phyloP scores from a whole-genome alignment of 2,797 vertebrate genomes.

The Sebastolobus alascanus region DNA sequence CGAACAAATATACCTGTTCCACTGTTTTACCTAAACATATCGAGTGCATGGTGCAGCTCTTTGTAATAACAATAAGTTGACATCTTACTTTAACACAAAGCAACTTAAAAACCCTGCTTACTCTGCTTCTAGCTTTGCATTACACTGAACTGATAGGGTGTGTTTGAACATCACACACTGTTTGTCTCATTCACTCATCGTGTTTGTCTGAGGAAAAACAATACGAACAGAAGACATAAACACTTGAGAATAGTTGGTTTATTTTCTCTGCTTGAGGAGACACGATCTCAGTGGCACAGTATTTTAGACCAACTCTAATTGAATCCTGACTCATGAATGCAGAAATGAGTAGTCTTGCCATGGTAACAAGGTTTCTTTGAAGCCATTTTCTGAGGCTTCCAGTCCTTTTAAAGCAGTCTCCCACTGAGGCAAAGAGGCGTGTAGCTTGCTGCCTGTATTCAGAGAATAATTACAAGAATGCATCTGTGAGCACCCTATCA shows the following conservation, averaged over 20 bases:
- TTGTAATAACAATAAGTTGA: conserved; percentile 14
- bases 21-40: not conserved
- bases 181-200: conserved; percentile 27
- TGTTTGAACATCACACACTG: conserved; percentile 61
- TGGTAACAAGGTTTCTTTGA: conserved; percentile 71
- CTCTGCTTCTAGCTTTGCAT: conserved; percentile 80
- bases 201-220: conserved; percentile 32
- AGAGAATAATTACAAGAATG: conserved; percentile 44
- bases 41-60: conserved; percentile 35
- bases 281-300: conserved; percentile 34
- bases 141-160: conserved; percentile 83
- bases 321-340: conserved; percentile 64
- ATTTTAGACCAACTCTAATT: conserved; percentile 64
- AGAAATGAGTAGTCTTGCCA: conserved; percentile 61
- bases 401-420: conserved; percentile 63
- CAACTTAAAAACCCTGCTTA: conserved; percentile 49
- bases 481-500: conserved; percentile 83
- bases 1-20: not conserved
- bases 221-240: conserved; percentile 36
- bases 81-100: conserved; percentile 19
- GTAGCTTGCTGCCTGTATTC: conserved; percentile 45
- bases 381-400: conserved; percentile 60
- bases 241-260: conserved; percentile 36
- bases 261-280: conserved; percentile 50
- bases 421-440: conserved; percentile 43